Evolutionary conservation across 1,140 invertebrate genomes (phyloP).

Genomic region (Lordiphosa collinella): DNA sequence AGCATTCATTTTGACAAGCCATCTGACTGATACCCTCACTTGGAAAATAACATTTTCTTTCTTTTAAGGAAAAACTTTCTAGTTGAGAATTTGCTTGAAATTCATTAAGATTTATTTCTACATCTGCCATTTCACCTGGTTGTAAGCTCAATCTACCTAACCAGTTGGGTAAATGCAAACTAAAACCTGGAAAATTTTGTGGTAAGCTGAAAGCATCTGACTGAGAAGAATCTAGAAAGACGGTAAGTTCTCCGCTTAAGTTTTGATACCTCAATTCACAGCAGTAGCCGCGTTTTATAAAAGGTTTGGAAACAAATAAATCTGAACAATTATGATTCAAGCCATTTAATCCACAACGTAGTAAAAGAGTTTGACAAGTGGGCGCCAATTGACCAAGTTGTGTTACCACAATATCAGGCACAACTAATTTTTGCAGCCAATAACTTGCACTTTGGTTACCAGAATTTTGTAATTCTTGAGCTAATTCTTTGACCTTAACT

Average conservation of each 20-base stretch:
- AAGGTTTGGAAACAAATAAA: constrained; percentile 23
- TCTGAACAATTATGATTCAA: constrained; percentile 23
- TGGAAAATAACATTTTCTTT: constrained; percentile 28
- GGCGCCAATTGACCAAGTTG: constrained; percentile 32
- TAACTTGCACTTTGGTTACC: constrained; percentile 3
- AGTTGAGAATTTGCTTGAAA: constrained; percentile 20
- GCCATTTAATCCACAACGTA: constrained; percentile 25
- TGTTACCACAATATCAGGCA: constrained; percentile 10
- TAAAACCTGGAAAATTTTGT: constrained; percentile 24
- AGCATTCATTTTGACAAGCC: constrained; percentile 22
- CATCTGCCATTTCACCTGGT: constrained; percentile 24
- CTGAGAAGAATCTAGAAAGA: constrained; percentile 37
- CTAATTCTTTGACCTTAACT: constrained; percentile 4
- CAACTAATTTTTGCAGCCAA: constrained; percentile 28
- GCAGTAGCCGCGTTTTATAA: constrained; percentile 24
- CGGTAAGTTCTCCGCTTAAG: constrained; percentile 17
- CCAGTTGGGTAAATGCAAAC: constrained; percentile 35
- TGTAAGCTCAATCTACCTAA: constrained; percentile 20
- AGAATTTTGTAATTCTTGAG: background rate
- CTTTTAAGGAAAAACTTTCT: constrained; percentile 1
- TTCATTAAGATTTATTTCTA: constrained; percentile 21
- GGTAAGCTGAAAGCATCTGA: constrained; percentile 29
- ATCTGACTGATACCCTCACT: constrained; percentile 13
- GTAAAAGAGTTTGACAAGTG: constrained; percentile 27
- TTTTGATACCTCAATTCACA: constrained; percentile 13